These are phyloP conservation scores for Gobius niger DNA, from an alignment of 2,113 vertebrate genomes.

Conservation along the genomic window DNA sequence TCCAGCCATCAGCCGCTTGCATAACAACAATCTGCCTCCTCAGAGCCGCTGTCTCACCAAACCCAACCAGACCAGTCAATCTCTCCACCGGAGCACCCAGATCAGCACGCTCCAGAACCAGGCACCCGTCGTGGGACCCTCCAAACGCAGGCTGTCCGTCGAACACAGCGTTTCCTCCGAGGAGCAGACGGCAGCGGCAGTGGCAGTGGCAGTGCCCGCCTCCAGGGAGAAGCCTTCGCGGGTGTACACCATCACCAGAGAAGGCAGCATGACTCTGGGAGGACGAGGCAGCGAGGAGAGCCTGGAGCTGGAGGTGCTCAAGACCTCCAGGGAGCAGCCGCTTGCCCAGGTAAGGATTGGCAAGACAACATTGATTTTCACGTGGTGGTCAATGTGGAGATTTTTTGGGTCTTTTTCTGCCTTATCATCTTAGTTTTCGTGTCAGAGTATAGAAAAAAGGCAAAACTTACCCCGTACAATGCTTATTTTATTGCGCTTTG, in stretches of 20 bases:
- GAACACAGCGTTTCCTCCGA: slow-evolving; percentile 85
- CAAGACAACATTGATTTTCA: background rate
- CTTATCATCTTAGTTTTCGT: too few relatives aligned
- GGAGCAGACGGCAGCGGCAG: slow-evolving; percentile 45
- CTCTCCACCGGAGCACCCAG: slow-evolving; percentile 26
- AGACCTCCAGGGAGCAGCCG: slow-evolving; percentile 69
- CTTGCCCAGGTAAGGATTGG: slow-evolving; percentile 16
- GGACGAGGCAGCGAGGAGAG: slow-evolving; percentile 78
- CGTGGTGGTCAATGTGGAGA: too few relatives aligned
- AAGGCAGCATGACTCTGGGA: slow-evolving; percentile 84
- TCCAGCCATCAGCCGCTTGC: slow-evolving; percentile 75
- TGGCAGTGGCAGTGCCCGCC: slow-evolving; percentile 13
- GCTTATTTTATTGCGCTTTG: too few relatives aligned
- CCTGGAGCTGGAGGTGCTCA: slow-evolving; percentile 88
- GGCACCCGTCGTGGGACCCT: slow-evolving; percentile 39
- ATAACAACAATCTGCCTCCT: slow-evolving; percentile 66
- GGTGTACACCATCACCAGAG: slow-evolving; percentile 90
- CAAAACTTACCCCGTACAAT: too few relatives aligned
- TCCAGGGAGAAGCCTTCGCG: slow-evolving; percentile 76
- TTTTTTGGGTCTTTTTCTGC: too few relatives aligned
- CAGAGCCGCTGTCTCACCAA: slow-evolving; percentile 54
- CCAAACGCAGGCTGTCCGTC: slow-evolving; percentile 84
- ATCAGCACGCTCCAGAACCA: slow-evolving; percentile 31
- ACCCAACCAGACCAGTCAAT: slow-evolving; percentile 38
- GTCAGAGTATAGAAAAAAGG: too few relatives aligned